Conservation (phyloP, 2,797 vertebrate species). For the Remorina albescens region DNA sequence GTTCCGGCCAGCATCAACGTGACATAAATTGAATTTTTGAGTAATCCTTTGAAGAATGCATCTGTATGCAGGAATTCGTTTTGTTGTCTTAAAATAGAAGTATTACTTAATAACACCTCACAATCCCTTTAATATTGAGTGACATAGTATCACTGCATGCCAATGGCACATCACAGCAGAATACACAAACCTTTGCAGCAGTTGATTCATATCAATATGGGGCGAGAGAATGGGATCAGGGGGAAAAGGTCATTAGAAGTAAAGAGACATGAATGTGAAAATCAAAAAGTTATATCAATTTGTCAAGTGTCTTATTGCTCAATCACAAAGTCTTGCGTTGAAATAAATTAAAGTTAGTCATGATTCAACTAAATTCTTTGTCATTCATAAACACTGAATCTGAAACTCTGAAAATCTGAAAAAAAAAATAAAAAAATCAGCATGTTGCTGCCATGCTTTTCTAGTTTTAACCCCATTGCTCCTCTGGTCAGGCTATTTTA, state of each 20-base stretch:
- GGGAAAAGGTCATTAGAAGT: not conserved
- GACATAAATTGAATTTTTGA: conserved; percentile 84
- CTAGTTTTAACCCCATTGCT: conserved; percentile 16
- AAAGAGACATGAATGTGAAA: conserved; percentile 56
- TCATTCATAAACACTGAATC: conserved; percentile 47
- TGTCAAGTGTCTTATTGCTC: conserved; percentile 45
- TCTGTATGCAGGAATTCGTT: conserved; percentile 84
- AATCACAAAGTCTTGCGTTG: conserved; percentile 21
- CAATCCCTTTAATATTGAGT: conserved; percentile 77
- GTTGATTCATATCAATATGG: conserved; percentile 68
- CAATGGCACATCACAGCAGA: conserved; percentile 74
- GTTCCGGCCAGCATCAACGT: conserved; percentile 77
- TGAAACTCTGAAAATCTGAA: too few relatives aligned
- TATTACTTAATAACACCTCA: conserved; percentile 73
- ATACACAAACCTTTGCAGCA: conserved; percentile 73
- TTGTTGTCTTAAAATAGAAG: conserved; percentile 83
- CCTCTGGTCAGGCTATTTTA: conserved; percentile 13
- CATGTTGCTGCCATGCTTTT: conserved; percentile 10
- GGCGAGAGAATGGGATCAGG: conserved; percentile 15
- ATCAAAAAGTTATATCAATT: conserved; percentile 48
- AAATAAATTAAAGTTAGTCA: conserved; percentile 24
- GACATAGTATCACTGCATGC: conserved; percentile 67
- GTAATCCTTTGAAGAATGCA: conserved; percentile 85
- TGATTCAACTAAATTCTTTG: conserved; percentile 54
- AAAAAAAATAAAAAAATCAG: too few relatives aligned